Conservation (phyloP, 2,888 invertebrate genomes). For the Artemia sinica region DNA sequence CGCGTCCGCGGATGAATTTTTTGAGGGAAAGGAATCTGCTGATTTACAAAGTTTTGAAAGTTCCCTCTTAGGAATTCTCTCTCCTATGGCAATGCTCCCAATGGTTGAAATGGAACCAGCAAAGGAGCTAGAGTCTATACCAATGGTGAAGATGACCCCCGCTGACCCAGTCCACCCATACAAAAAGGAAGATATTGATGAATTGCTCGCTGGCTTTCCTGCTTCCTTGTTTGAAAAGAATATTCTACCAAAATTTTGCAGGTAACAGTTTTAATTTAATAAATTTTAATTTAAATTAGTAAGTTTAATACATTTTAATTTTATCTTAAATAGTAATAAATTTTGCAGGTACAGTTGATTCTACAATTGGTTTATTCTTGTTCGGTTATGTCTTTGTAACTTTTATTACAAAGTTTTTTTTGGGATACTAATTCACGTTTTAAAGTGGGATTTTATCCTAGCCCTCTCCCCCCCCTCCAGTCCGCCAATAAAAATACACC, state of each 20-base stretch:
- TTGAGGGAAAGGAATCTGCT: too few relatives aligned
- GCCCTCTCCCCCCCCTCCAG: too few relatives aligned
- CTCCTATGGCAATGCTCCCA: not conserved
- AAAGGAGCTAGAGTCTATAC: not conserved
- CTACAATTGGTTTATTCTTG: slow-evolving; percentile 1
- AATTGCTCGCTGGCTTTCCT: not conserved
- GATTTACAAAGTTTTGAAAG: too few relatives aligned
- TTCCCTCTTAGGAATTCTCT: not conserved
- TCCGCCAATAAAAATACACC: too few relatives aligned
- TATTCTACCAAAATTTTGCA: too few relatives aligned
- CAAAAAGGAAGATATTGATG: slow-evolving; percentile 2
- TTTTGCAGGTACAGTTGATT: not conserved
- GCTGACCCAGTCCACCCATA: not conserved
- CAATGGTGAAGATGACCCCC: slow-evolving; percentile 3
- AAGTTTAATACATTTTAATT: slow-evolving; percentile 5
- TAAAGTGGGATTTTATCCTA: too few relatives aligned
- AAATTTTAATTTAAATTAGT: slow-evolving; percentile 15
- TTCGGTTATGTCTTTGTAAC: not conserved
- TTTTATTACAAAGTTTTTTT: too few relatives aligned
- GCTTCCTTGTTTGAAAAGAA: not conserved
- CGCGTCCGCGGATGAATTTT: too few relatives aligned
- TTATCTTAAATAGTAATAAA: slow-evolving; percentile 7
- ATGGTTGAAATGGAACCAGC: not conserved
- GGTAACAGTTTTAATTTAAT: slow-evolving; percentile 3
- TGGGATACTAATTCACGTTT: too few relatives aligned